These are phyloP conservation scores for Ceratothoa steindachneri DNA, from an alignment of 2,888 invertebrate genomes.

Conservation along the genomic window DNA sequence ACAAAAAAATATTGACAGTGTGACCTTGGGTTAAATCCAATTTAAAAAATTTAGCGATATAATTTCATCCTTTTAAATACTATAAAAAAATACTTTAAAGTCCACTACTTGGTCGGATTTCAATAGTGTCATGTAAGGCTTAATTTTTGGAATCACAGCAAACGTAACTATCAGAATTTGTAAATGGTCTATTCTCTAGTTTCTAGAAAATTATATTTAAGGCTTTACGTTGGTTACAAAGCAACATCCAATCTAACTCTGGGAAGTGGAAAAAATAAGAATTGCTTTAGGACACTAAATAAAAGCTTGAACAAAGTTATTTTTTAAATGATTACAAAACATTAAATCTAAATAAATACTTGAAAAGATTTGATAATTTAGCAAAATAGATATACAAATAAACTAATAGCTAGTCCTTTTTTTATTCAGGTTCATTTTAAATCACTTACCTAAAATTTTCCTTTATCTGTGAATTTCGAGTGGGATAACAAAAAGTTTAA, in stretches of 20 bases:
- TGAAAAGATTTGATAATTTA: background rate
- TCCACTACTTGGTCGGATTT: background rate
- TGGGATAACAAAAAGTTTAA: too few species aligned
- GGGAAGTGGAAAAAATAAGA: too few species aligned
- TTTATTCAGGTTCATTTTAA: too few species aligned
- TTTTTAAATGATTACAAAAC: background rate
- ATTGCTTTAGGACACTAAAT: too few species aligned
- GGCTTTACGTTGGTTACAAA: background rate
- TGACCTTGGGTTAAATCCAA: too few species aligned
- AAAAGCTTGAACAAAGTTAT: background rate
- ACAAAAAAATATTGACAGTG: background rate
- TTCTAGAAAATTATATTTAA: background rate
- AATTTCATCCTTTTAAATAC: background rate
- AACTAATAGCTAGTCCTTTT: background rate
- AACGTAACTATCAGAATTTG: background rate
- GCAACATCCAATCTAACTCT: too few species aligned
- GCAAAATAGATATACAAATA: background rate
- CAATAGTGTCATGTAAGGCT: background rate
- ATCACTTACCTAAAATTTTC: too few species aligned
- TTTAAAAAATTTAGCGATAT: too few species aligned
- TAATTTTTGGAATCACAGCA: background rate
- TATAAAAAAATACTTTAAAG: background rate
- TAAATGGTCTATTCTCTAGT: background rate
- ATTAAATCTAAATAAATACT: background rate
- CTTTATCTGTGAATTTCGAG: too few species aligned